A percentile compares a stretch with the other conserved stretches of the same genome.
Evolutionary conservation across 1,140 invertebrate genomes (phyloP).

Genomic region (Caerostris darwini): DNA sequence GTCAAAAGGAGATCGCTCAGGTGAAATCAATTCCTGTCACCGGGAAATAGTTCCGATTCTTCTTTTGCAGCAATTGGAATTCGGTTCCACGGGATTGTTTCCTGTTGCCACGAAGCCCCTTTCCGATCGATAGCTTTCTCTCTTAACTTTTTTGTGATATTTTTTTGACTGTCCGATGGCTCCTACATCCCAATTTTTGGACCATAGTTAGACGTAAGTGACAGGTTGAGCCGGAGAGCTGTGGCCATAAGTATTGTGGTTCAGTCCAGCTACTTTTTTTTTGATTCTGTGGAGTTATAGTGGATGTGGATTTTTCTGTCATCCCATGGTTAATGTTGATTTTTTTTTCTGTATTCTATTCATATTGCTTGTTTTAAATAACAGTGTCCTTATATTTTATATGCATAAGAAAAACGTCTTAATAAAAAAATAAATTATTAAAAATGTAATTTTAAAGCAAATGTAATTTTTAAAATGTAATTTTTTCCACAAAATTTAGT

Average conservation of each 20-base stretch:
- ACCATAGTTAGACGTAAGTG: not conserved
- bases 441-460: too few relatives aligned
- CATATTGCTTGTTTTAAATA: not conserved
- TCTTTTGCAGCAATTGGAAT: constrained; percentile 49
- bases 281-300: not conserved
- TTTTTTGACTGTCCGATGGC: not conserved
- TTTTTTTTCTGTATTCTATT: not conserved
- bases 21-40: constrained; percentile 68
- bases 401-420: too few relatives aligned
- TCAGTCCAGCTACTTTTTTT: not conserved
- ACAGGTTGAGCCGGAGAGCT: not conserved
- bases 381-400: too few relatives aligned
- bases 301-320: not conserved
- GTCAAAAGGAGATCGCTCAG: constrained; percentile 63
- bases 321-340: not conserved
- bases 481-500: too few relatives aligned
- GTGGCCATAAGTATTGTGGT: not conserved
- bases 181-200: not conserved
- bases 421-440: too few relatives aligned
- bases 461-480: too few relatives aligned
- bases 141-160: not conserved
- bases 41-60: constrained; percentile 28
- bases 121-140: not conserved
- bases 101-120: constrained; percentile 22
- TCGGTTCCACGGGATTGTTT: constrained; percentile 55